A percentile compares a stretch with the other conserved stretches of the same genome.
These are phyloP conservation scores for Neodiprion pinetum DNA, from an alignment of 1,140 invertebrate genomes.

Conservation along the genomic window DNA sequence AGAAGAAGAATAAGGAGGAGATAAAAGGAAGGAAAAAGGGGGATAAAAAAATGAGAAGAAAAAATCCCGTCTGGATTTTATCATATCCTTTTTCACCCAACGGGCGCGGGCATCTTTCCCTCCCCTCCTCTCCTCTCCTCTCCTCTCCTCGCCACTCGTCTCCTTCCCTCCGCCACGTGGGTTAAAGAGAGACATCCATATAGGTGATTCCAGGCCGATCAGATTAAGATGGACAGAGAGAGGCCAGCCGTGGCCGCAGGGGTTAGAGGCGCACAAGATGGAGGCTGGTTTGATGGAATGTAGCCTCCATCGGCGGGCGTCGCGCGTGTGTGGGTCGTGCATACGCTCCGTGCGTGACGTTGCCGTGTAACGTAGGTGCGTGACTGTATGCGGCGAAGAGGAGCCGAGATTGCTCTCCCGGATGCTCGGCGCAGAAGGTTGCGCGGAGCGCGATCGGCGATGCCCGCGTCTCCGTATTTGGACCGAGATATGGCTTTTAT, in stretches of 20 bases:
- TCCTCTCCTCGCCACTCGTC: background rate
- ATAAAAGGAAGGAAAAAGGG: background rate
- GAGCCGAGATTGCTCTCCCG: background rate
- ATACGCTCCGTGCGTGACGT: background rate
- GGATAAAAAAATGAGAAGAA: constrained; percentile 6
- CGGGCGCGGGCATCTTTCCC: constrained; percentile 6
- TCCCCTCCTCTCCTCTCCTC: background rate
- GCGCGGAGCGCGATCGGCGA: background rate
- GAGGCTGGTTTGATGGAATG: constrained; percentile 58
- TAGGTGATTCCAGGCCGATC: constrained; percentile 3
- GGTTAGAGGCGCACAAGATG: constrained; percentile 42
- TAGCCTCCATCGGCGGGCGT: constrained; percentile 41
- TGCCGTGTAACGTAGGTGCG: background rate
- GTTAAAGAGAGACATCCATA: constrained; percentile 14
- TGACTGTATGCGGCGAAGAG: constrained; percentile 20
- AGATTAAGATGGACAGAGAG: constrained; percentile 23
- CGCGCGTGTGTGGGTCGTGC: background rate
- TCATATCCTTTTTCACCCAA: constrained; percentile 5
- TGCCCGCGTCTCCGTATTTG: constrained; percentile 32
- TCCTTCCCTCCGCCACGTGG: constrained; percentile 9
- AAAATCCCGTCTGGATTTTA: constrained; percentile 27
- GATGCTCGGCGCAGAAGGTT: background rate
- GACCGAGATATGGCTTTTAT: constrained; percentile 28
- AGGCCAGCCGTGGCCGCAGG: constrained; percentile 18
- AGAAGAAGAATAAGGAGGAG: no score